A percentile compares a stretch with the other conserved stretches of the same genome.
phyloP scores from a whole-genome alignment of 2,888 invertebrate species.

The Eupsilia transversa region DNA sequence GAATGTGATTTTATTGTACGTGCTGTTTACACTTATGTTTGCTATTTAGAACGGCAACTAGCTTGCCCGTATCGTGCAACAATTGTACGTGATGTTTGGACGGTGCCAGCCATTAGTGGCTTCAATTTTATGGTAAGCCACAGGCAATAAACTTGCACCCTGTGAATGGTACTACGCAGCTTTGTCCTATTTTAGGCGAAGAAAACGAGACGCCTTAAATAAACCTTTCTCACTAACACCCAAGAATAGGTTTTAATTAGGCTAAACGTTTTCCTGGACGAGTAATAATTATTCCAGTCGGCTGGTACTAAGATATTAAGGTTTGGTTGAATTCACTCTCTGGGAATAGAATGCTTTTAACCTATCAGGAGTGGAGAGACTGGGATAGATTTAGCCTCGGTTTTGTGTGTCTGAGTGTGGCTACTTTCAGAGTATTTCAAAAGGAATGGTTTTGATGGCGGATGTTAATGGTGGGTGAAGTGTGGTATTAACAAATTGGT shows the following conservation, averaged over 20 bases:
- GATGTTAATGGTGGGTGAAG: no score
- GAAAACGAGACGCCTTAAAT: slow-evolving; percentile 23
- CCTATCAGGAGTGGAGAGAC: slow-evolving; percentile 19
- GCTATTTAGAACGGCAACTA: not conserved
- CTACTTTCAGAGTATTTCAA: not conserved
- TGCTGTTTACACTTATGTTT: not conserved
- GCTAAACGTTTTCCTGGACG: slow-evolving; percentile 31
- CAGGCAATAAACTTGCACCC: not conserved
- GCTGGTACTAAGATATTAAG: slow-evolving; percentile 33
- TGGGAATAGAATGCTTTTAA: slow-evolving; percentile 55
- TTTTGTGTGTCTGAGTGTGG: not conserved
- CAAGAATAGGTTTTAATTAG: slow-evolving; percentile 53
- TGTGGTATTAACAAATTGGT: not conserved
- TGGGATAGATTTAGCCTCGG: slow-evolving; percentile 27
- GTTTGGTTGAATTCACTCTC: slow-evolving; percentile 36
- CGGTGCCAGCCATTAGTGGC: not conserved
- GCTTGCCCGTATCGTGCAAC: not conserved
- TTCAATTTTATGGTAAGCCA: not conserved
- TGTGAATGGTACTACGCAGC: not conserved
- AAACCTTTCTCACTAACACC: slow-evolving; percentile 23
- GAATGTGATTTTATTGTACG: not conserved
- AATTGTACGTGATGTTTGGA: not conserved
- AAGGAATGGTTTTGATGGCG: not conserved
- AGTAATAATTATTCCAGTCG: slow-evolving; percentile 42
- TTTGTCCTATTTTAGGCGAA: slow-evolving; percentile 19